Evolutionary conservation across 2,797 vertebrate genomes (phyloP), one percentile per base, ranked within the genome.

Genomic region (Carapus acus): DNA sequence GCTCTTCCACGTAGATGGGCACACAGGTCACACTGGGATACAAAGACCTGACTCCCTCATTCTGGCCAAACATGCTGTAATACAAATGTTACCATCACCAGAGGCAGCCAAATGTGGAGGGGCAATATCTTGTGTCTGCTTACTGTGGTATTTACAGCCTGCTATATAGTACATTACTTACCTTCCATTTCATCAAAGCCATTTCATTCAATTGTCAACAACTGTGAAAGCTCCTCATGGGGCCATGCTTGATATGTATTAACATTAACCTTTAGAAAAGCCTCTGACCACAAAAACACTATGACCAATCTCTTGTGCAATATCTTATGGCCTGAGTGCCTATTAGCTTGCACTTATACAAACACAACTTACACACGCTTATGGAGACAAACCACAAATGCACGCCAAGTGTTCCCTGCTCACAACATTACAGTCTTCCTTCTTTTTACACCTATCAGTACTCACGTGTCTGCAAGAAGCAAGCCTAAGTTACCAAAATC

Each of bases 221-320:
- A 80, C 83, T 84, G 81, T 88, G 88, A 88, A 88, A 86, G 87
- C 85, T 86, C 78, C 87, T 87, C 75, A 61, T 83, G 85, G 85
- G 31, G 85, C 82, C 86, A 89, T 90, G 87, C 89, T 86, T 85
- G 84, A 77, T 85, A 86, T 81, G 86, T 80, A 86, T 87, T 89
- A 89, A 88, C 85, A 85, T 89, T 88, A 89, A 89, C 87, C 86
- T 89, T 89, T 89, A 86, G 86, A 87, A 88, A 87, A 82, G 83
- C 85, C 82, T 85, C 79, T 86, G 88, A 88, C 86, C 85, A 82
- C 85, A 85, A 83, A 87, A 88, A 85, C 80, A 76, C 51, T 86
- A 80, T 76, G 81, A 82, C 76, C 79, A 83, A 83, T 83, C 78
- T 78, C 82, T 73, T 69, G 82, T 83, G 92, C 91, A 88, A 87